phyloP scores from a whole-genome alignment of 2,113 vertebrate genomes.

The Agelaius phoeniceus region DNA sequence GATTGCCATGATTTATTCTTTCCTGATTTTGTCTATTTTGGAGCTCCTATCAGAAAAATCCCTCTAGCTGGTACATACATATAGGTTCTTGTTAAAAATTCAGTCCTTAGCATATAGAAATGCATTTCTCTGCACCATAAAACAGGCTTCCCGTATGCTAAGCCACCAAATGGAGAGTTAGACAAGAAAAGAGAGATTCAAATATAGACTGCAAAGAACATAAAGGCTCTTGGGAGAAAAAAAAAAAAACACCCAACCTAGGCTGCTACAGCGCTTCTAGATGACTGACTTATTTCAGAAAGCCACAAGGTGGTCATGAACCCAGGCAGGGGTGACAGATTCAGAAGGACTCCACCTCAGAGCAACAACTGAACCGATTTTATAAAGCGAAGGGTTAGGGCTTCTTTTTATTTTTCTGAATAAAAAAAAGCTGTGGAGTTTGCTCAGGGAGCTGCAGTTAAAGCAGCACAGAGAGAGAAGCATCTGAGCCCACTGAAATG shows the following conservation, averaged over 20 bases:
- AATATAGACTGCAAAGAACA: constrained; percentile 40
- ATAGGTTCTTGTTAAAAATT: not conserved
- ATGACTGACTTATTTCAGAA: not conserved
- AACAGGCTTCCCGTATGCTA: constrained; percentile 10
- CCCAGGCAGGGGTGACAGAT: not conserved
- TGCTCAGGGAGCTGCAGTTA: not conserved
- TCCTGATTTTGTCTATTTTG: not conserved
- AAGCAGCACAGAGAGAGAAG: not conserved
- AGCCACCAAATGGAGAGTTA: constrained; percentile 45
- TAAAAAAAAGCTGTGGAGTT: not conserved
- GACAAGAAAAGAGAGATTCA: constrained; percentile 40
- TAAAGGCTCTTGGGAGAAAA: not conserved
- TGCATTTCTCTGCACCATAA: constrained; percentile 21
- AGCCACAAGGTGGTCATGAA: not conserved
- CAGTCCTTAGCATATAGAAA: not conserved
- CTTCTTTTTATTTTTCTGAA: fast-evolving
- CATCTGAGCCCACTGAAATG: not conserved
- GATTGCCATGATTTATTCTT: not conserved
- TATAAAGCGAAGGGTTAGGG: not conserved
- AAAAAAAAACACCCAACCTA: not conserved
- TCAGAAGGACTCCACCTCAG: not conserved
- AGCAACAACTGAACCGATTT: not conserved
- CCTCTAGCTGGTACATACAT: not conserved
- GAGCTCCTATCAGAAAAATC: not conserved
- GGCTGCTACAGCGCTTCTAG: not conserved